Base-by-base conservation (phyloP, 2,113 vertebrate species). In the Stegastes partitus region DNA sequence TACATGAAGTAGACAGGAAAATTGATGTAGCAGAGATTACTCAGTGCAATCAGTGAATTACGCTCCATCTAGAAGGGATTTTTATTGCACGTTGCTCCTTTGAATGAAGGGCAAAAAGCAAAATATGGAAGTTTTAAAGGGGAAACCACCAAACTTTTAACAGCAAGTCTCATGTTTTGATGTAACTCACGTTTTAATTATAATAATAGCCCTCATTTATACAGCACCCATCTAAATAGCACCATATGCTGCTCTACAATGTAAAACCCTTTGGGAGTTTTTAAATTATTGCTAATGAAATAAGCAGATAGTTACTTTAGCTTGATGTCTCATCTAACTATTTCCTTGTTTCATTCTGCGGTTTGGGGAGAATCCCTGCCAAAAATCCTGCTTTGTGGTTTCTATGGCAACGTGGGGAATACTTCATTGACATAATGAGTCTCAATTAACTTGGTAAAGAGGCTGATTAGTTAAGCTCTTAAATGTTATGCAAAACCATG, bases 361-460 rank as follows among this genome's bases (percentile, higher is more conserved):
- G 79, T 84, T 54, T 69, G 16, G 58, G 39, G 84, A 79, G 68
- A 79, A 57, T 42, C 66, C 68, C 67, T 79, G 83, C 86, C 86
- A 87, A 90, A 91, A 85, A 73, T 53, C 31, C 75, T 74, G 22
- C 73, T 84, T 85, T 47, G 34, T 87, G 67, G 91, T 94, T 90
- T 88, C 93, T 77, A 91, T 92, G 83, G 91, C 85, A 91, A 93
- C 90, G 16, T 53, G 69, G 74, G 69, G 76, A 87, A 89, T 92
- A 72, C 84, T 90, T 91, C 75, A 70, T 62, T 84, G 87, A 87
- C 67, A 85, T 76, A 89, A 90, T 74, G 71, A 81, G 90, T 89
- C 86, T 91, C 87, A 87, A 90, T 93, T 90, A 93, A 86, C 69
- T 84, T 81, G 74, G 65, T 86, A 76, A 87, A 93, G 67, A 90